phyloP scores from a whole-genome alignment of 1,140 invertebrate species.

The Anastatus disparis region DNA sequence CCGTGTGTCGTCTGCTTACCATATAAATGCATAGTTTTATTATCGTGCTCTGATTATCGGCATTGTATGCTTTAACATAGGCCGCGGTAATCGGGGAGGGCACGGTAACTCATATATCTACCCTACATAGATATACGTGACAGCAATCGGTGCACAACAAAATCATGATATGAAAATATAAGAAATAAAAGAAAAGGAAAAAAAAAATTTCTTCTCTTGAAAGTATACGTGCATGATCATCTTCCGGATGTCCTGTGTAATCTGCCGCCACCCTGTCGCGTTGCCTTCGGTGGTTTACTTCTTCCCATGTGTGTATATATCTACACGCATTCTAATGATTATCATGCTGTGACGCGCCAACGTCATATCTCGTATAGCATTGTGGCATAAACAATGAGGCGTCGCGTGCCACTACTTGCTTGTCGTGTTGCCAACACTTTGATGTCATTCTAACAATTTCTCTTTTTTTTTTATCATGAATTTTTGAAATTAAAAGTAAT shows the following conservation, averaged over 20 bases:
- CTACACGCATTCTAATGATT: constrained; percentile 53
- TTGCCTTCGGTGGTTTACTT: constrained; percentile 32
- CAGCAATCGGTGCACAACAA: no score
- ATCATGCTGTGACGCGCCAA: constrained; percentile 56
- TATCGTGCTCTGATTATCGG: no score
- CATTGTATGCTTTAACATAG: no score
- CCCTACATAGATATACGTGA: no score
- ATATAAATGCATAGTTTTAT: no score
- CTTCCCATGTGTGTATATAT: neutral
- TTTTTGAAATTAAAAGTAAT: no score
- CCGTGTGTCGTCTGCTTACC: no score
- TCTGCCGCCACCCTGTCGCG: constrained; percentile 48
- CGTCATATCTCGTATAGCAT: constrained; percentile 53
- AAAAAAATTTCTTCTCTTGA: neutral
- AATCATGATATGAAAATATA: no score
- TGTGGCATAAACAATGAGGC: constrained; percentile 62
- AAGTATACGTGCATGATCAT: constrained; percentile 35
- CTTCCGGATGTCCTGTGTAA: constrained; percentile 62
- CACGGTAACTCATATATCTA: no score
- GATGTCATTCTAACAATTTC: no score
- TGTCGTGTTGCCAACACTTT: neutral
- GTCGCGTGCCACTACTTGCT: constrained; percentile 59
- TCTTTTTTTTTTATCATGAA: no score
- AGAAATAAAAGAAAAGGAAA: neutral
- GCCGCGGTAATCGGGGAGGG: no score